Evolutionary conservation across 2,888 invertebrate genomes (phyloP).

Genomic region (Lepeophtheirus nordmannii): DNA sequence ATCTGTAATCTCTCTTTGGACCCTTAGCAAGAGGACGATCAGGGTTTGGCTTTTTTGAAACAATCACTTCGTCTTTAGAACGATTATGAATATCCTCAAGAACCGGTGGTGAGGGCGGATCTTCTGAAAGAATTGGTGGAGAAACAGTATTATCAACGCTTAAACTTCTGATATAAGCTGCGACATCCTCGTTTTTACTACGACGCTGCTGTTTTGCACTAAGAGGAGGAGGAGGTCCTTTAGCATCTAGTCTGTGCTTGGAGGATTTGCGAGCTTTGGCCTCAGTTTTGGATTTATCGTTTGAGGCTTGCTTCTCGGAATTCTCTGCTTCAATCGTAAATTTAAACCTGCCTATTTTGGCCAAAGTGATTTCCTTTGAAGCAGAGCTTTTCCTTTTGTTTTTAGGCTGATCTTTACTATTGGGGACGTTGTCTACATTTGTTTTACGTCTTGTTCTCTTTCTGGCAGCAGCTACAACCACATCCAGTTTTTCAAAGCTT

Average conservation of each 20-base stretch:
- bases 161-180: neutral
- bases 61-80: conserved; percentile 8
- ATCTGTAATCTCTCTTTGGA: conserved; percentile 6
- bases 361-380: conserved; percentile 15
- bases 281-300: neutral
- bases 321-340: conserved; percentile 11
- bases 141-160: neutral
- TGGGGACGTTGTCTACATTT: neutral
- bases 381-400: neutral
- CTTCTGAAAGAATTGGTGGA: neutral
- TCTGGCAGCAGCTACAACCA: neutral
- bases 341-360: conserved; percentile 23
- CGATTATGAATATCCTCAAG: neutral
- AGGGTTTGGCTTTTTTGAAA: conserved; percentile 12
- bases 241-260: neutral
- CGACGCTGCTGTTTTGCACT: conserved; percentile 1
- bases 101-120: neutral
- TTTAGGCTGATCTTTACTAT: neutral
- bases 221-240: neutral
- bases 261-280: neutral
- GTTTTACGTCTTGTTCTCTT: neutral
- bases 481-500: conserved; percentile 24
- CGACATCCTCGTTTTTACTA: neutral
- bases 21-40: conserved; percentile 3
- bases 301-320: neutral